These are phyloP conservation scores for Ectropis crepuscularia DNA, from an alignment of 2,888 invertebrate genomes.

Conservation along the genomic window DNA sequence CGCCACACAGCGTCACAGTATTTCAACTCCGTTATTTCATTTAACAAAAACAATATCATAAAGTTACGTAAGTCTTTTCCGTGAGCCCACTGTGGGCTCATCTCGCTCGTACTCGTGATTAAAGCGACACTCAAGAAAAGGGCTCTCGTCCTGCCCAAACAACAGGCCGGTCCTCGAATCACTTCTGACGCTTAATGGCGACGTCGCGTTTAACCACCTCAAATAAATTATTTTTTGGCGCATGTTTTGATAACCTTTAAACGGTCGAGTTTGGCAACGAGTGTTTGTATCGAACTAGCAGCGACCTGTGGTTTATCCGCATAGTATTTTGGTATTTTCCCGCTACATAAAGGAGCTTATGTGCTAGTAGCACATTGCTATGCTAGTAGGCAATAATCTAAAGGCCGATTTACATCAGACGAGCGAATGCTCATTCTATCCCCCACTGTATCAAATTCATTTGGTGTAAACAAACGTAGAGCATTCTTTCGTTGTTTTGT, in stretches of 20 bases:
- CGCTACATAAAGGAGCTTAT: too few species aligned
- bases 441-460: too few species aligned
- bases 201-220: slow-evolving; percentile 53
- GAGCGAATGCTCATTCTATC: too few species aligned
- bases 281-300: neutral
- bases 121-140: slow-evolving; percentile 70
- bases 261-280: neutral
- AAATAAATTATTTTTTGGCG: slow-evolving; percentile 38
- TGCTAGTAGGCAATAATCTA: too few species aligned
- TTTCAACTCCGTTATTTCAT: slow-evolving; percentile 13
- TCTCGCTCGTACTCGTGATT: slow-evolving; percentile 76
- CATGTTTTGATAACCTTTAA: slow-evolving; percentile 24
- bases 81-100: slow-evolving; percentile 42
- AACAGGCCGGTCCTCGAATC: slow-evolving; percentile 71
- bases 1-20: too few species aligned
- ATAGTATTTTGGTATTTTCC: too few species aligned
- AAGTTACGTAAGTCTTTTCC: slow-evolving; percentile 46
- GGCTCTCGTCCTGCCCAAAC: slow-evolving; percentile 68
- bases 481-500: too few species aligned
- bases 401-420: too few species aligned
- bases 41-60: slow-evolving; percentile 32
- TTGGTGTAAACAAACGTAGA: too few species aligned
- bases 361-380: too few species aligned
- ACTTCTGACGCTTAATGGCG: slow-evolving; percentile 66
- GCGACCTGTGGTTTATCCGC: too few species aligned